Base-by-base conservation (phyloP, 2,888 invertebrate genomes). In the Leptogaster cylindrica region DNA sequence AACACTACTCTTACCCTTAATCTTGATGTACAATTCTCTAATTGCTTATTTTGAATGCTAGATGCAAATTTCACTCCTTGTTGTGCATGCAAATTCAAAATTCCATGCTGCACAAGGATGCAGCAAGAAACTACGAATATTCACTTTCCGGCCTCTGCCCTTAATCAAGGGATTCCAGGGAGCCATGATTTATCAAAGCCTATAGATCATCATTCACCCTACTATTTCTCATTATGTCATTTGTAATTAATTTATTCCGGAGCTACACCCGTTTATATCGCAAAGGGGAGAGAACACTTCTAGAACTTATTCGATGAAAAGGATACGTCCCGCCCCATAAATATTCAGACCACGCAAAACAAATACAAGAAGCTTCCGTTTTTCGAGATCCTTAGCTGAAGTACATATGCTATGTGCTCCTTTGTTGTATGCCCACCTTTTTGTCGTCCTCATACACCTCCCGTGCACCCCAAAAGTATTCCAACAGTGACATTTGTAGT, bases 291-390 rank as follows among this genome's bases (percentile, higher is more conserved):
- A 36, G 23, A 55, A 23, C 36, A 12, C 36, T 55, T 55, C n/a
- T n/a, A n/a, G n/a, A 55, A 36, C 36, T 8, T 33, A 55, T 28
- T 25, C 55, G 36, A 55, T 55, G 61, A 61, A 61, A 48, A 31
- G 41, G 41, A 44, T 44, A 44, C 61, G 48, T 16, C 23, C 65
- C 44, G 36, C 46, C 55, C 55, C 52, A 66, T 66, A 55, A 66
- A 66, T 66, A 66, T 66, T 66, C 52, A 39, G 44, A 55, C 66
- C 66, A 66, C 66, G 66, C 55, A 66, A 66, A 52, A 66, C 52
- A 66, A 66, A 66, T 52, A 66, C 52, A 66, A 27, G 66, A 36
- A 36, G 48, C 46, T 50, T 33, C 48, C 48, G 44, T 46, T 65
- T 46, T 65, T 51, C 36, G 27, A 39, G 50, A 39, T 65, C 65